A percentile compares a stretch with the other conserved stretches of the same genome.
Evolutionary conservation across 2,888 invertebrate genomes (phyloP).

Genomic region (Eretmocerus hayati): DNA sequence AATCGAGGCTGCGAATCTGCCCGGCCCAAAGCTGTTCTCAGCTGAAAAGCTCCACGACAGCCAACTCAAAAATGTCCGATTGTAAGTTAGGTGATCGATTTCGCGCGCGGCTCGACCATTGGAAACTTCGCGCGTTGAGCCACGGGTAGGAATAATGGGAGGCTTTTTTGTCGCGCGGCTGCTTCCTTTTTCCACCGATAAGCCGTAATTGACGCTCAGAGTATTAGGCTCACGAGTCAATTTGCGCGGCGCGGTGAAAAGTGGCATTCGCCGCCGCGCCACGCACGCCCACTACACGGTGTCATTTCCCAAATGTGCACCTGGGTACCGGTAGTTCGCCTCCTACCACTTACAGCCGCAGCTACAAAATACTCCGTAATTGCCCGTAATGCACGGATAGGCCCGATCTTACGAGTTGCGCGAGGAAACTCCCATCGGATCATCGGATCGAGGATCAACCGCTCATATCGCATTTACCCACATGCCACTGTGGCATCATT

Average conservation of each 20-base stretch:
- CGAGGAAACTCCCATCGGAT: too few relatives aligned
- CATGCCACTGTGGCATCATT: too few relatives aligned
- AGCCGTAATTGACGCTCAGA: neutral
- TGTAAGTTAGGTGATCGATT: too few relatives aligned
- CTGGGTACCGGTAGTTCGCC: constrained; percentile 5
- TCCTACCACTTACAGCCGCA: constrained; percentile 1
- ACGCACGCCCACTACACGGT: neutral
- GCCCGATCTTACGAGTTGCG: neutral
- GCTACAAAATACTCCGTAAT: neutral
- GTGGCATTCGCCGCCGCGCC: neutral
- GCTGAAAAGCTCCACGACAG: too few relatives aligned
- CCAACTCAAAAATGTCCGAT: too few relatives aligned
- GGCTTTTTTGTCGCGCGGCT: too few relatives aligned
- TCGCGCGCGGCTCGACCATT: neutral
- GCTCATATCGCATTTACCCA: too few relatives aligned
- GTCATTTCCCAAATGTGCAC: constrained; percentile 3
- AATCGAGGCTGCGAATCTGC: too few relatives aligned
- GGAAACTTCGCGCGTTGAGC: neutral
- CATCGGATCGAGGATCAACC: too few relatives aligned
- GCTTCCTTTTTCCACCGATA: too few relatives aligned
- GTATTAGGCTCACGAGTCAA: constrained; percentile 9
- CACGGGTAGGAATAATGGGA: too few relatives aligned
- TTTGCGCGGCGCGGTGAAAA: constrained; percentile 2
- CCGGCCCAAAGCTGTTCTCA: too few relatives aligned
- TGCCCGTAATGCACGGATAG: neutral